These are phyloP conservation scores for Stenopsyche tienmushanensis DNA, from an alignment of 1,140 invertebrate species.

Conservation along the genomic window DNA sequence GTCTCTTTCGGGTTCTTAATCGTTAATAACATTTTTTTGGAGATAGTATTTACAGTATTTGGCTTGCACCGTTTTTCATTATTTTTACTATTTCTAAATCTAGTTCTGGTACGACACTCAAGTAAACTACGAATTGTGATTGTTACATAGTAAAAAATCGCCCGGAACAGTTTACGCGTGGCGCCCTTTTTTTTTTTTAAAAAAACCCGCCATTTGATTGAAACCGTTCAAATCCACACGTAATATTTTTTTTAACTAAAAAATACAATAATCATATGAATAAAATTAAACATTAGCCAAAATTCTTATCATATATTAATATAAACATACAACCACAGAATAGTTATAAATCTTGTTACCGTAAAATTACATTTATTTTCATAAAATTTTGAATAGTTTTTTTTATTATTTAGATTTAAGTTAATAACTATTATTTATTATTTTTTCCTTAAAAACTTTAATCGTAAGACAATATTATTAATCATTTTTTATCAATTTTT, in stretches of 20 bases:
- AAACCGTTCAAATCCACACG: constrained; percentile 12
- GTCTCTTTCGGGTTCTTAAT: neutral
- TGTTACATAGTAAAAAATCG: constrained; percentile 12
- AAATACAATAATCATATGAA: too few relatives aligned
- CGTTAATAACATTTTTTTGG: neutral
- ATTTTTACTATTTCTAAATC: constrained; percentile 4
- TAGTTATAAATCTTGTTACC: constrained; percentile 42
- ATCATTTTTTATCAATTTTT: constrained; percentile 56
- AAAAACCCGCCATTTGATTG: constrained; percentile 9
- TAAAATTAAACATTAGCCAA: constrained; percentile 50
- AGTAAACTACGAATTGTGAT: constrained; percentile 24
- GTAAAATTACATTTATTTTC: constrained; percentile 41
- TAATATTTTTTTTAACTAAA: constrained; percentile 11
- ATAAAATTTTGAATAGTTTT: constrained; percentile 44
- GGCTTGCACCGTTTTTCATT: constrained; percentile 4
- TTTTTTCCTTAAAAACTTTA: constrained; percentile 41
- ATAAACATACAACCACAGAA: constrained; percentile 42
- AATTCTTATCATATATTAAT: constrained; percentile 47
- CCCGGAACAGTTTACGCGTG: constrained; percentile 25
- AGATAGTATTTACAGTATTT: constrained; percentile 22
- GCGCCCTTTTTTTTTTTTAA: constrained; percentile 10
- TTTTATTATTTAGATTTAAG: too few relatives aligned
- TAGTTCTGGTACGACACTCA: constrained; percentile 29
- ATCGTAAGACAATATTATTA: constrained; percentile 41
- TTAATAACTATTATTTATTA: constrained; percentile 38